Conservation (phyloP, 1,140 invertebrate species). For the Hylyphantes graminicola region DNA sequence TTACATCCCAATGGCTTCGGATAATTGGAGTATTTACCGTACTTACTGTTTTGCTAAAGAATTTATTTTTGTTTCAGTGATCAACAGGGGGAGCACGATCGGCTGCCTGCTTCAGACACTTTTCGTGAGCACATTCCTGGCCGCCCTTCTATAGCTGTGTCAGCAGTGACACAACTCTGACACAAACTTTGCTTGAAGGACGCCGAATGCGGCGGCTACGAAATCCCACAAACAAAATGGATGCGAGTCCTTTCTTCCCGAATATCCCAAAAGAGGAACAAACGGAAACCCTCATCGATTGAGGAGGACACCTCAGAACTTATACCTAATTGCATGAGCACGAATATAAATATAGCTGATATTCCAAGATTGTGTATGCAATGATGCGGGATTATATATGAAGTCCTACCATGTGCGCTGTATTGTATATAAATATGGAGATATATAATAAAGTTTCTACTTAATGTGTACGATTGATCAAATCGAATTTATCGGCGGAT, state of each 20-base stretch:
- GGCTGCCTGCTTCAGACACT: slow-evolving; percentile 47
- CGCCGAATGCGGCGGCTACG: not conserved
- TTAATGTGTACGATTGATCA: not conserved
- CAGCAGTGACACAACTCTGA: not conserved
- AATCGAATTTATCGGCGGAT: too few species aligned
- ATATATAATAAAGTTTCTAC: slow-evolving; percentile 36
- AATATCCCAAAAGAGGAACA: not conserved
- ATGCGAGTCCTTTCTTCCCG: not conserved
- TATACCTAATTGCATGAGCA: not conserved
- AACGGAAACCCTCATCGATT: not conserved
- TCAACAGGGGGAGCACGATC: slow-evolving; percentile 52
- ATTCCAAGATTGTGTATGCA: too few species aligned
- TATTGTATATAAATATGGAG: too few species aligned
- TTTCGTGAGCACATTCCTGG: slow-evolving; percentile 42
- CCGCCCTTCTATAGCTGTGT: slow-evolving; percentile 45
- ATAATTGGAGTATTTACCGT: too few species aligned
- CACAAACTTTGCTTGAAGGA: slow-evolving; percentile 10
- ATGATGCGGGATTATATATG: too few species aligned
- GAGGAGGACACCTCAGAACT: not conserved
- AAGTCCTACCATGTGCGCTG: too few species aligned
- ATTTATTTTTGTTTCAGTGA: slow-evolving; percentile 41
- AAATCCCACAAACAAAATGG: slow-evolving; percentile 4
- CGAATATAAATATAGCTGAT: not conserved
- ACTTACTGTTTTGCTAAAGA: too few species aligned
- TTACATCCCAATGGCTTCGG: too few species aligned